Evolutionary conservation across 2,797 vertebrate species (phyloP), one percentile per base, ranked within the genome.

Genomic region (Paedocypris micromegethes): DNA sequence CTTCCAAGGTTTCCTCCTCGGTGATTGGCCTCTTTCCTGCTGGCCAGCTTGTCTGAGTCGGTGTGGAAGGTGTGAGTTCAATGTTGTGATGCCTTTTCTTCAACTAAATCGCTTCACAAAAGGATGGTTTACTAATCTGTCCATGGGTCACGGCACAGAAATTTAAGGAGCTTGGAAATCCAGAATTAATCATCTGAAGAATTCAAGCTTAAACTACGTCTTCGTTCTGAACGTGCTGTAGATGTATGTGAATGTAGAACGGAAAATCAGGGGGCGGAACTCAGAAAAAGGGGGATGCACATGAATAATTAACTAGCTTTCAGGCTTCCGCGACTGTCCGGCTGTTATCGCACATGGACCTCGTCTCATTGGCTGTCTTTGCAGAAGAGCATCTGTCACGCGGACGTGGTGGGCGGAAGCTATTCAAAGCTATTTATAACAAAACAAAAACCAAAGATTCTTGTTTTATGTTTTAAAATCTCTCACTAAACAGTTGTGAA

Each of bases 61-160:
- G 46, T 50, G 66, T 1, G 5, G 72, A 42, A 58, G 69, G 73
- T 80, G 76, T 72, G 46, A 54, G 68, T 68, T 76, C 78, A 49
- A 66, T 82, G 83, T 85, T 86, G 78, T 86, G 85, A 84, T 57
- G 70, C 79, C 79, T 79, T 76, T 23, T 82, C 80, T 72, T 82
- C 65, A 61, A 72, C 68, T 62, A 58, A 78, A 75, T 77, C 77
- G 61, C 72, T 45, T 78, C 69, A 49, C 75, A 74, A 83, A 82
- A 45, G 72, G 73, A 78, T 23, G 64, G 70, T 66, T 72, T 70
- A 73, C 75, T 83, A 83, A 84, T 85, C 79, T 77, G 2, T 8
- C 75, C 61, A 52, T 40, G 49, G 72, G 62, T 40, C 74, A 80
- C 60, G 64, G 52, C 77, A 76, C 70, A 76, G 75, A 75, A 76